Conservation (phyloP, 2,888 invertebrate species). For the Branchinecta sandiegonensis region DNA sequence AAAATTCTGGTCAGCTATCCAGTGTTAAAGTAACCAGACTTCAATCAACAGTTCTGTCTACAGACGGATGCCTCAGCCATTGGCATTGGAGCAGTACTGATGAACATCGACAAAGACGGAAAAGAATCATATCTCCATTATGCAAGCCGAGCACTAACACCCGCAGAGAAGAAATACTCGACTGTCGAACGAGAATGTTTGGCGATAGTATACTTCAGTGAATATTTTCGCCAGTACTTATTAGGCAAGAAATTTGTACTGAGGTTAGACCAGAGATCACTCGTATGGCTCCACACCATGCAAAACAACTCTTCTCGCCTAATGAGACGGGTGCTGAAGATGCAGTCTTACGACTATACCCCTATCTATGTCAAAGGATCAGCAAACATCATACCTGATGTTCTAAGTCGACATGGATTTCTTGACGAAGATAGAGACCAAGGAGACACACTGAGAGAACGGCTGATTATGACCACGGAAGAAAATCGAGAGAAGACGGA, state of each 20-base stretch:
- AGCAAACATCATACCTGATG: not conserved
- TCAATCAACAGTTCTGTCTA: not conserved
- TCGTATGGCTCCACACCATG: not conserved
- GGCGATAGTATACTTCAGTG: not conserved
- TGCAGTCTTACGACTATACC: not conserved
- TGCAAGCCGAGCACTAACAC: not conserved
- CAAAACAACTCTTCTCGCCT: not conserved
- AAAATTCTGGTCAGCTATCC: not conserved
- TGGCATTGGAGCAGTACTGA: not conserved
- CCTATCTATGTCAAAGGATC: conserved; percentile 2
- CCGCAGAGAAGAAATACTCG: not conserved
- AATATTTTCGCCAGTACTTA: conserved; percentile 11
- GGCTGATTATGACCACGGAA: too few relatives aligned
- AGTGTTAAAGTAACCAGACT: not conserved
- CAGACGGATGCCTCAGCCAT: not conserved
- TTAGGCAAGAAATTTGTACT: not conserved
- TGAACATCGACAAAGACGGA: not conserved
- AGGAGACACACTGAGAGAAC: too few relatives aligned
- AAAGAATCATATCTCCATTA: not conserved
- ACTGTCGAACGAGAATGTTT: conserved; percentile 4
- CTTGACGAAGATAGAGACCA: too few relatives aligned
- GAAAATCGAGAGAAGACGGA: too few relatives aligned
- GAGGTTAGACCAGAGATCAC: not conserved
- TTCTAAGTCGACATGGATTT: not conserved
- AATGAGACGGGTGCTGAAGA: not conserved